These are phyloP conservation scores for Oncorhynchus keta DNA, from an alignment of 2,113 vertebrate genomes.

Conservation along the genomic window DNA sequence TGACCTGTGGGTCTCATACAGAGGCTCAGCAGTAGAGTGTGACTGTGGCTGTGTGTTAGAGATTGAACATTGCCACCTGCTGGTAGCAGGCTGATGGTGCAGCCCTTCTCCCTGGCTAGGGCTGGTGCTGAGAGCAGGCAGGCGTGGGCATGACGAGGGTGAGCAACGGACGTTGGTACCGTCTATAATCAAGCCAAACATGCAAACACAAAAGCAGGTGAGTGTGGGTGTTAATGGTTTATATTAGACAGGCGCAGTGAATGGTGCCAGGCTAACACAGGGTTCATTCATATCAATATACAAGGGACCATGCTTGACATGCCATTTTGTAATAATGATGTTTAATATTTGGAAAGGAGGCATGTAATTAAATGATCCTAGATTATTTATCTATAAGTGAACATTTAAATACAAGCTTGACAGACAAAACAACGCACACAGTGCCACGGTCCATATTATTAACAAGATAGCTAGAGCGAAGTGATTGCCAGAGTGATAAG, in stretches of 20 bases:
- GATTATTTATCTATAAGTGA: not conserved
- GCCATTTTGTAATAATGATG: too few relatives aligned
- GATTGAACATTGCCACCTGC: constrained; percentile 52
- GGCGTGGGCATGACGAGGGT: constrained; percentile 18
- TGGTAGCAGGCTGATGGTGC: constrained; percentile 32
- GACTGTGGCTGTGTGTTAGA: constrained; percentile 31
- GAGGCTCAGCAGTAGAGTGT: constrained; percentile 21
- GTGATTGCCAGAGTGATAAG: not conserved
- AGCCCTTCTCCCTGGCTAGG: constrained; percentile 22
- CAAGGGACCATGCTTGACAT: constrained; percentile 1
- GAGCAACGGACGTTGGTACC: constrained; percentile 39
- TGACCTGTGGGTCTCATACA: constrained; percentile 24
- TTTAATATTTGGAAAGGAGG: too few relatives aligned
- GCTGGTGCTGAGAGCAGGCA: constrained; percentile 4
- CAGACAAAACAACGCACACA: not conserved
- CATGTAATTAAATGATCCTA: too few relatives aligned
- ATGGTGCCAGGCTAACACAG: constrained; percentile 6
- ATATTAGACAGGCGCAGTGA: constrained; percentile 23
- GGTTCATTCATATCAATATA: not conserved
- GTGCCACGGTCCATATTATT: not conserved
- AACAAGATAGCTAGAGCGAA: not conserved
- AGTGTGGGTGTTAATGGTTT: constrained; percentile 42
- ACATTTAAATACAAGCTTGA: not conserved
- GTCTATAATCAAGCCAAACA: constrained; percentile 71
- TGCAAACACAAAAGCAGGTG: constrained; percentile 74